Conservation (phyloP, 2,113 vertebrate genomes). For the Mobula birostris region DNA sequence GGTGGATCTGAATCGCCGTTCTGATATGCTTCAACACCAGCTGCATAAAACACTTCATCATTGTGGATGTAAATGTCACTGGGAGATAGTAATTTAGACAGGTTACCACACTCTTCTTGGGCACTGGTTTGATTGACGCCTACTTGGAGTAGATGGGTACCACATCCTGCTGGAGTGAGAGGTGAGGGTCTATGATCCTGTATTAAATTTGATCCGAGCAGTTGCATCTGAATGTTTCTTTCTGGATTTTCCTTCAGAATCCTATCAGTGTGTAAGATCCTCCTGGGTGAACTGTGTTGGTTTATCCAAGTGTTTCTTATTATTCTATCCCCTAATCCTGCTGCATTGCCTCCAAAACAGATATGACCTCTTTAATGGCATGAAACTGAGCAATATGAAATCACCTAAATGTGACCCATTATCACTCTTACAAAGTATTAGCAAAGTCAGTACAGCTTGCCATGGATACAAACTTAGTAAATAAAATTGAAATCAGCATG, state of each 20-base stretch:
- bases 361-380: background rate
- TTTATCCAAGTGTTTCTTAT: background rate
- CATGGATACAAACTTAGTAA: background rate
- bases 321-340: background rate
- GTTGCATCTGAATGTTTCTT: background rate
- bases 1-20: too few species aligned
- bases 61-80: too few species aligned
- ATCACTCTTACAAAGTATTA: background rate
- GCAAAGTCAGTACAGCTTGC: background rate
- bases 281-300: background rate
- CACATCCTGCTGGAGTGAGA: too few species aligned
- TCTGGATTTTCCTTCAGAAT: background rate
- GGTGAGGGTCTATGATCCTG: too few species aligned
- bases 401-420: background rate
- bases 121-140: too few species aligned
- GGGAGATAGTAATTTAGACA: too few species aligned
- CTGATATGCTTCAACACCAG: too few species aligned
- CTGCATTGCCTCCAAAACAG: background rate
- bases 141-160: too few species aligned
- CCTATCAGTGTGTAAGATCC: background rate
- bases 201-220: background rate
- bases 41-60: too few species aligned
- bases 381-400: background rate
- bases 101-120: too few species aligned
- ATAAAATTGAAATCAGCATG: background rate